A percentile compares a stretch with the other conserved stretches of the same genome.
phyloP scores from a whole-genome alignment of 1,140 invertebrate species.

The Episyrphus balteatus region DNA sequence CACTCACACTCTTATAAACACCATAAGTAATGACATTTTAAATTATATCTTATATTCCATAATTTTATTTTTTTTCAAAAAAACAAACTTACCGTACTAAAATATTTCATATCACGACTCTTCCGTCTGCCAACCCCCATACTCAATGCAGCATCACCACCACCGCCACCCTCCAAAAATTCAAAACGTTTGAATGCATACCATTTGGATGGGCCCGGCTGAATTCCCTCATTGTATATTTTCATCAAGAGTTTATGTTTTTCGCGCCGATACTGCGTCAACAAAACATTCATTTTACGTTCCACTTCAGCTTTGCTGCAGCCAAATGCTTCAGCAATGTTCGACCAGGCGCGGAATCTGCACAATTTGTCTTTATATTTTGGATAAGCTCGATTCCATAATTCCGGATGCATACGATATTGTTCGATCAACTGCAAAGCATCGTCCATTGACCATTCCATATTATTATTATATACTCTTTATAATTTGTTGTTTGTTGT shows the following conservation, averaged over 20 bases:
- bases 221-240: constrained; percentile 33
- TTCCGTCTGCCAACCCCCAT: constrained; percentile 10
- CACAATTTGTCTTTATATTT: constrained; percentile 39
- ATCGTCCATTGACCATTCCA: constrained; percentile 41
- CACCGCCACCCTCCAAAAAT: constrained; percentile 33
- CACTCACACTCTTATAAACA: constrained; percentile 6
- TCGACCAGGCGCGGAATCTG: constrained; percentile 38
- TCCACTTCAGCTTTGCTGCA: constrained; percentile 41
- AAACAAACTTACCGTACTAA: constrained; percentile 29
- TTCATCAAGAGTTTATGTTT: constrained; percentile 39
- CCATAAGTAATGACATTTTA: no score
- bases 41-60: no score
- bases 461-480: constrained; percentile 8
- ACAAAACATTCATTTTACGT: constrained; percentile 41
- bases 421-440: constrained; percentile 39
- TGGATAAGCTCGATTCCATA: constrained; percentile 40
- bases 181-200: constrained; percentile 35
- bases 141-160: constrained; percentile 14
- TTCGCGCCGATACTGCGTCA: constrained; percentile 40
- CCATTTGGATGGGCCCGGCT: constrained; percentile 35
- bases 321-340: constrained; percentile 38
- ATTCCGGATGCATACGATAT: constrained; percentile 38
- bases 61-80: no score
- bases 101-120: constrained; percentile 36
- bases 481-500: no score